A percentile compares a stretch with the other conserved stretches of the same genome.
phyloP scores from a whole-genome alignment of 2,888 invertebrate genomes.

The Gymnocheta viridis region DNA sequence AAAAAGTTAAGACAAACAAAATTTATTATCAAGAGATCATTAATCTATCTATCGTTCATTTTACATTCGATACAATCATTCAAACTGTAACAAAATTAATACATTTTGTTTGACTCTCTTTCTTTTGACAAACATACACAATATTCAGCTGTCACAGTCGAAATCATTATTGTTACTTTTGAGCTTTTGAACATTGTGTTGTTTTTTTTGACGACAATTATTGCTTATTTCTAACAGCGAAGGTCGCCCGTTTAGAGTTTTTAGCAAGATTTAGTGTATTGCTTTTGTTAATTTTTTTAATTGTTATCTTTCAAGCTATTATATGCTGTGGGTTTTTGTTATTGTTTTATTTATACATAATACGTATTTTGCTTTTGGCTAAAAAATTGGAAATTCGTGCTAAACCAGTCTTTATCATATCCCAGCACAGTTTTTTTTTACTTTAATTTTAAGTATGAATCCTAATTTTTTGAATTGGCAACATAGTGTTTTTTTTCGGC shows the following conservation, averaged over 20 bases:
- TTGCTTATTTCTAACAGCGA: not conserved
- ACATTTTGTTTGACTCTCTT: not conserved
- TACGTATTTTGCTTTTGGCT: not conserved
- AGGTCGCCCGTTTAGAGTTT: not conserved
- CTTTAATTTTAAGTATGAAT: too few species aligned
- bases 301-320: not conserved
- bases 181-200: not conserved
- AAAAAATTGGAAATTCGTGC: too few species aligned
- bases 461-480: too few species aligned
- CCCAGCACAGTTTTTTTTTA: too few species aligned
- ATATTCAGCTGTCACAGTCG: not conserved
- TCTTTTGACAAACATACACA: not conserved
- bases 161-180: not conserved
- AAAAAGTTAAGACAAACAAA: too few species aligned
- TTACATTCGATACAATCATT: not conserved
- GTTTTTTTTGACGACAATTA: not conserved
- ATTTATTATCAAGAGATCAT: too few species aligned
- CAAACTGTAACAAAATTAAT: not conserved
- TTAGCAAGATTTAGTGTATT: not conserved
- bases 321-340: not conserved
- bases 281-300: not conserved
- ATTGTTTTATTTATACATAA: not conserved
- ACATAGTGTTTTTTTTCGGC: too few species aligned
- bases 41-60: not conserved
- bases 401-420: too few species aligned